Evolutionary conservation across 1,140 invertebrate genomes (phyloP), one percentile per base, ranked within the genome.

Genomic region (Liolophura sinensis): DNA sequence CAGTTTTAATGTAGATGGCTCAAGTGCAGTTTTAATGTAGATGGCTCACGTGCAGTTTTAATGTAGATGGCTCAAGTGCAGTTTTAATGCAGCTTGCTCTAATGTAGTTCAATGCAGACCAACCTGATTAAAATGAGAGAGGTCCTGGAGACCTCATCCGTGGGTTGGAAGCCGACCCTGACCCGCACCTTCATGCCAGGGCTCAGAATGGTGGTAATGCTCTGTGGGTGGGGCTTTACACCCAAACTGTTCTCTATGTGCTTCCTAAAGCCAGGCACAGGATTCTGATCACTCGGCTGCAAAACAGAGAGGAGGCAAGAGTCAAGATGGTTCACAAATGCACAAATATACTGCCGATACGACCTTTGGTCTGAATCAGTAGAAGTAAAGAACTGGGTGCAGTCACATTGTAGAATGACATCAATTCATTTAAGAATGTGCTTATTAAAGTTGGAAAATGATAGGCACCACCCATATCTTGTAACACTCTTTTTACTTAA

Each of bases 41-140:
- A 50, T 50, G n/a, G n/a, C n/a, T n/a, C n/a, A n/a, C n/a, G n/a
- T n/a, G n/a, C n/a, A 50, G 49, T 50, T 14, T n/a, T n/a, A 50
- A 50, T 15, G 14, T n/a, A 50, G 49, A 14, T 50, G 49, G n/a
- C 49, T 15, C 14, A 64, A 31, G 40, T 40, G 31, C 9, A 9
- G 9, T 40, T 40, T 40, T 9, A 40, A 40, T 40, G 9, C 9
- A 40, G 31, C 31, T 40, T 40, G 31, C 9, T 40, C 31, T 5
- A 40, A 40, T 40, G 31, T 40, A 9, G 31, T 40, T 40, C 24
- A 64, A 58, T 56, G 22, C 49, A 12, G 50, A 72, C 72, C 64
- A 72, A 85, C 84, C 85, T 84, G 50, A 88, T 86, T 60, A 88
- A 72, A 58, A 88, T 81, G 63, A 88, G 70, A 52, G 87, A 88